Conservation (phyloP, 2,888 invertebrate genomes). For the Nymphalis urticae region DNA sequence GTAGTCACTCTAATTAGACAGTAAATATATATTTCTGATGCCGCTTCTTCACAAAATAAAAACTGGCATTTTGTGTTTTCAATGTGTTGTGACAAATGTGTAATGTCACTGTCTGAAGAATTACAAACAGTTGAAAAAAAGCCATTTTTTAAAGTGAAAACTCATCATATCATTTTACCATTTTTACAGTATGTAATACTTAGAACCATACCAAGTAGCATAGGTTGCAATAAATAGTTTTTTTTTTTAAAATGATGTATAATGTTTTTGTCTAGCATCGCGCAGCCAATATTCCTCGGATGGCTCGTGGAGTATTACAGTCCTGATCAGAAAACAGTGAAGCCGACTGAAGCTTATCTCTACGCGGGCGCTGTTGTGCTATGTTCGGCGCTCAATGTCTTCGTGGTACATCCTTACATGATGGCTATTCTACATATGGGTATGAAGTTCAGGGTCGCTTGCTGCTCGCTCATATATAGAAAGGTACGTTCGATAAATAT, state of each 20-base stretch:
- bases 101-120: too few relatives aligned
- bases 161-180: too few relatives aligned
- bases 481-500: constrained; percentile 74
- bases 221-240: neutral
- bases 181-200: too few relatives aligned
- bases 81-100: too few relatives aligned
- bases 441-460: constrained; percentile 91
- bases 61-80: too few relatives aligned
- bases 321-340: constrained; percentile 55
- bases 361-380: constrained; percentile 88
- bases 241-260: constrained; percentile 22
- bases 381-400: constrained; percentile 87
- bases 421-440: constrained; percentile 90
- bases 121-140: too few relatives aligned
- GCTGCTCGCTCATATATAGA: constrained; percentile 91
- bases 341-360: constrained; percentile 84
- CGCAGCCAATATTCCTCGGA: constrained; percentile 84
- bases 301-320: constrained; percentile 83
- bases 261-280: constrained; percentile 67
- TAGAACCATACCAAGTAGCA: too few relatives aligned
- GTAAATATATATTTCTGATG: too few relatives aligned
- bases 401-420: constrained; percentile 94
- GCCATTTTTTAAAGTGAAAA: too few relatives aligned
- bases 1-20: neutral
- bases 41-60: too few relatives aligned